These are phyloP conservation scores for Strigamia maritima DNA, from an alignment of 2,888 invertebrate species.

Conservation along the genomic window DNA sequence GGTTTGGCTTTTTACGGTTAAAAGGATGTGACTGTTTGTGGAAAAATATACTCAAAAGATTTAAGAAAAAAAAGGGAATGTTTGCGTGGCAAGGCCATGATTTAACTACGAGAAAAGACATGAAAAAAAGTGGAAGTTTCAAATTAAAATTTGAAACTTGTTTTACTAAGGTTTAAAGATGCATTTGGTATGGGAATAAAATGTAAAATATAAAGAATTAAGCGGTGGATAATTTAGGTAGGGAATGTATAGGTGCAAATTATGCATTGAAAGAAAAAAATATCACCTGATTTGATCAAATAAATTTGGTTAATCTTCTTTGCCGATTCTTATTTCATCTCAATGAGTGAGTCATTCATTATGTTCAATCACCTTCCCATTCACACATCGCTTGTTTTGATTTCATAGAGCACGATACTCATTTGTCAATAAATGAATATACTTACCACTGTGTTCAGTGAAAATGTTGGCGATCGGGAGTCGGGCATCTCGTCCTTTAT, in stretches of 20 bases:
- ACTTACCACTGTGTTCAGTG: constrained; percentile 90
- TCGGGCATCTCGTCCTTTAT: constrained; percentile 62
- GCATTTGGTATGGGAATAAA: neutral
- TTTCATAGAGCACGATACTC: neutral
- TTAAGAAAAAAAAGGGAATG: neutral
- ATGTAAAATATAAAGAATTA: neutral
- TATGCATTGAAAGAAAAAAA: no score
- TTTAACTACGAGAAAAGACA: neutral
- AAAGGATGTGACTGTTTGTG: neutral
- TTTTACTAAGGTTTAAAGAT: neutral
- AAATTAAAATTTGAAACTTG: neutral
- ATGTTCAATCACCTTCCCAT: neutral
- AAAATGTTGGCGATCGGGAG: constrained; percentile 85
- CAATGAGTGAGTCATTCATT: constrained; percentile 9
- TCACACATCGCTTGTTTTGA: neutral
- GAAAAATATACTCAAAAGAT: neutral
- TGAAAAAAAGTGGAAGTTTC: neutral
- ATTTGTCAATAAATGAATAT: constrained; percentile 21
- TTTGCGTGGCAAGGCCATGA: constrained; percentile 11
- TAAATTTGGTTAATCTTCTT: neutral
- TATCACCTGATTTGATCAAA: no score
- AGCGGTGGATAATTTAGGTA: no score
- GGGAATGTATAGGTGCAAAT: no score
- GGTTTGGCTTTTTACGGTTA: neutral
- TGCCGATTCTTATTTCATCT: neutral